Evolutionary conservation across 2,888 invertebrate genomes (phyloP).

Genomic region (Plemyria rubiginata): DNA sequence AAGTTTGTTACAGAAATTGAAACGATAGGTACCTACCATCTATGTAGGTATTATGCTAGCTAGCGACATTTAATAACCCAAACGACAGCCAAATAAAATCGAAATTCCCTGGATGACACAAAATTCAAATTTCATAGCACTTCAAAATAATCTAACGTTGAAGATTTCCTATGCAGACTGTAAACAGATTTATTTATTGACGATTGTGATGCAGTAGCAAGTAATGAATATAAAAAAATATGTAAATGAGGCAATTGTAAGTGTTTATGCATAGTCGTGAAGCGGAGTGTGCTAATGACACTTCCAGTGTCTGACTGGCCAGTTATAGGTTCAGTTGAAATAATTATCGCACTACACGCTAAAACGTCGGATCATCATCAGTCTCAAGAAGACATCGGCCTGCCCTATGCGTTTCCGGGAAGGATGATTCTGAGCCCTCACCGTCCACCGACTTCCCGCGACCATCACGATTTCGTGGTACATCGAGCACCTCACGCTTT

Average conservation of each 20-base stretch:
- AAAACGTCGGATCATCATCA: slow-evolving; percentile 18
- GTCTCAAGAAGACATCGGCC: no score
- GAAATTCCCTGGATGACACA: background rate
- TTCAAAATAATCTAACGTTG: background rate
- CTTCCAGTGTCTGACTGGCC: slow-evolving; percentile 33
- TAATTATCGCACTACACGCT: slow-evolving; percentile 58
- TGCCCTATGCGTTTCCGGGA: no score
- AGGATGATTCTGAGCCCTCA: no score
- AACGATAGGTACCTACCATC: background rate
- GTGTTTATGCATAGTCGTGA: slow-evolving; percentile 52
- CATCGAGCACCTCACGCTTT: no score
- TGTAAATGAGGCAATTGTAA: slow-evolving; percentile 44
- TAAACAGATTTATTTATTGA: slow-evolving; percentile 25
- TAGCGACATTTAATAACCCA: background rate
- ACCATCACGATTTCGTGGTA: no score
- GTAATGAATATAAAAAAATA: slow-evolving; percentile 31
- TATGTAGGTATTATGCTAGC: background rate
- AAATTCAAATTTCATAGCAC: background rate
- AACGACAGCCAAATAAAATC: background rate
- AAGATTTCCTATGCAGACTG: slow-evolving; percentile 8
- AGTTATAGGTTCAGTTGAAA: slow-evolving; percentile 56
- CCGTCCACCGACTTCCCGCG: no score
- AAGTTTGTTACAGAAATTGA: background rate
- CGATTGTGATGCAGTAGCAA: slow-evolving; percentile 28
- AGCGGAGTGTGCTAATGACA: slow-evolving; percentile 51